phyloP scores from a whole-genome alignment of 2,888 invertebrate genomes.

The Carcina quercana region DNA sequence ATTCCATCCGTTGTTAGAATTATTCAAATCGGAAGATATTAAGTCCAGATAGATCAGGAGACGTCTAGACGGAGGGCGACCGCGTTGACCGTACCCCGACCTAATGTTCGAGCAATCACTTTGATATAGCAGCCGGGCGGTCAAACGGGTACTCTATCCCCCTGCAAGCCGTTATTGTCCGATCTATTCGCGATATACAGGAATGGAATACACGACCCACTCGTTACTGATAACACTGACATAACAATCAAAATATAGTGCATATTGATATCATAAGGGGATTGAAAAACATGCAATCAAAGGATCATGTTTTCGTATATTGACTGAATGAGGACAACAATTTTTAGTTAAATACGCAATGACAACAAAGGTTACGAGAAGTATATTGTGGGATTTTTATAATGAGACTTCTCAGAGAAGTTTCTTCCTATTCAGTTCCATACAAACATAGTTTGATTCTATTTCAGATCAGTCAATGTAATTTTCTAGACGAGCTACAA shows the following conservation, averaged over 20 bases:
- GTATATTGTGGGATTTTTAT: too few relatives aligned
- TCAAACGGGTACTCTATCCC: constrained; percentile 34
- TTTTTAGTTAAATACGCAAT: too few relatives aligned
- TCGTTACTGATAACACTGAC: constrained; percentile 27
- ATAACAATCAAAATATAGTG: constrained; percentile 24
- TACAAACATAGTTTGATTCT: too few relatives aligned
- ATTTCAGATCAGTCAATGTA: too few relatives aligned
- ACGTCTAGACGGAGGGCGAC: constrained; percentile 36
- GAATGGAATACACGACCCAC: constrained; percentile 26
- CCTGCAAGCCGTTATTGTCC: constrained; percentile 29
- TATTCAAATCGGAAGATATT: not conserved
- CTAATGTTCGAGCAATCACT: constrained; percentile 47
- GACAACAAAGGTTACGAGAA: too few relatives aligned
- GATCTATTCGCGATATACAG: constrained; percentile 40
- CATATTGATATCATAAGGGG: too few relatives aligned
- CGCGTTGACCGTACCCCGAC: constrained; percentile 36
- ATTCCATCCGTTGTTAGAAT: not conserved
- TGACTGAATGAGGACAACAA: too few relatives aligned
- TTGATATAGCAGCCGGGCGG: constrained; percentile 44
- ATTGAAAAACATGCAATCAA: too few relatives aligned
- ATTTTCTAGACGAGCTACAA: too few relatives aligned
- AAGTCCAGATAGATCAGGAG: constrained; percentile 13
- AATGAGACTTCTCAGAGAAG: too few relatives aligned
- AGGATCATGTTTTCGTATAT: too few relatives aligned
- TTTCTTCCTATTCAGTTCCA: too few relatives aligned